Evolutionary conservation across 2,888 invertebrate genomes (phyloP), one percentile per base, ranked within the genome.

Genomic region (Brassicogethes aeneus): DNA sequence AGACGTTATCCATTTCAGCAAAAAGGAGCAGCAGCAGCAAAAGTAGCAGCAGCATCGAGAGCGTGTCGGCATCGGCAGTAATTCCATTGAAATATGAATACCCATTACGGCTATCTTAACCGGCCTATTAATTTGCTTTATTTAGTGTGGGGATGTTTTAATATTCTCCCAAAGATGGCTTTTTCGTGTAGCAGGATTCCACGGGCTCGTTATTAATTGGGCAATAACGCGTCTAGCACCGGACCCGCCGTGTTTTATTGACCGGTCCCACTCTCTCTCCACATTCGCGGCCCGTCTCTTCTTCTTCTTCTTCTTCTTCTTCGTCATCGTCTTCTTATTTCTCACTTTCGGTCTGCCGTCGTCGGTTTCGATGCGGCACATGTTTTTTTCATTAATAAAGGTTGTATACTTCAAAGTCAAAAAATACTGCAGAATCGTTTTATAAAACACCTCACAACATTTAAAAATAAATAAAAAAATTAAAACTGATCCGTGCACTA

Each of bases 111-210:
- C 54, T 64, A 64, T 63, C 62, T 62, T 57, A 60, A 59, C 55
- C 55, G 55, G 48, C 48, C 52, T 49, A 47, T 53, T 51, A 44
- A 51, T 54, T 48, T 44, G 48, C 43, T 59, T 55, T 55, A 52
- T 60, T 59, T 52, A 55, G 49, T 44, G 43, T 52, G 49, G 65
- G 65, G 65, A 62, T 65, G 63, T 61, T 65, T 64, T 63, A 65
- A 65, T 65, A 65, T 62, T 61, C 61, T 55, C 51, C 53, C 57
- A 57, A 57, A 60, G 65, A 66, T 66, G 63, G 65, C 55, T 58
- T 66, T 66, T 66, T 63, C 66, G 59, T 66, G 66, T 66, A 61
- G 61, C 52, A 53, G 61, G 59, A 66, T 65, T 65, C 66, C 63
- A 53, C 50, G 43, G 50, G 55, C 47, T 52, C 57, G 60, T 63